Percentiles rank a stretch among this genome's conserved stretches.
Conservation (phyloP, 2,797 vertebrate species). For the Peromyscus aztecus region DNA sequence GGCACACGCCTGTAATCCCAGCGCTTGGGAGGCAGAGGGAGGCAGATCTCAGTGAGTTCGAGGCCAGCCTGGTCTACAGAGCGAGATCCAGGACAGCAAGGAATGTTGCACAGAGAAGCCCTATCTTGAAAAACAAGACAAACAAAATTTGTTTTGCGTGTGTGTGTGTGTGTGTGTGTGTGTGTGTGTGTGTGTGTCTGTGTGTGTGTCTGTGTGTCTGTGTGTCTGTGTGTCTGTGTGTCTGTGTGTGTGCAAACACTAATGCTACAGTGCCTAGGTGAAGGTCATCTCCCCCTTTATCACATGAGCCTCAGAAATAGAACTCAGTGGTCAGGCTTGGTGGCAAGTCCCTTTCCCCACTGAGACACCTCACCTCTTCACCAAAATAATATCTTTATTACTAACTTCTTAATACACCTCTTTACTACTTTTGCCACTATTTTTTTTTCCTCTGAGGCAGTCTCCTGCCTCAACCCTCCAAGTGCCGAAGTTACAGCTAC, state of each 20-base stretch:
- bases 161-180: neutral
- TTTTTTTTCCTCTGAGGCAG: neutral
- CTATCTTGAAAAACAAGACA: no score
- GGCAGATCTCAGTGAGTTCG: no score
- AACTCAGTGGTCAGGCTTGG: neutral
- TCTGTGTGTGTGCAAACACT: no score
- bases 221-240: rapidly evolving
- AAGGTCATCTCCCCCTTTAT: neutral
- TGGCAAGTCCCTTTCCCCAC: neutral
- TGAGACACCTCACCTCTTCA: neutral
- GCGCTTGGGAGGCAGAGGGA: no score
- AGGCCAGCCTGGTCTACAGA: no score
- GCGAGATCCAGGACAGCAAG: no score
- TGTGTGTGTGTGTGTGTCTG: no score
- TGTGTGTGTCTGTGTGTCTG: no score
- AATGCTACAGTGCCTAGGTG: neutral
- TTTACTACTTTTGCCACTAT: neutral
- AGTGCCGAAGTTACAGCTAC: neutral
- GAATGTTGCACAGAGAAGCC: no score
- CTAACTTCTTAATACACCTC: neutral
- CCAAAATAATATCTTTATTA: neutral
- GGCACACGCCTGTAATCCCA: no score
- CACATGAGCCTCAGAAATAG: neutral
- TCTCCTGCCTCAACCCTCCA: neutral
- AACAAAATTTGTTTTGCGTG: no score